Conservation (phyloP, 2,888 invertebrate species). For the Epiblema foenella region DNA sequence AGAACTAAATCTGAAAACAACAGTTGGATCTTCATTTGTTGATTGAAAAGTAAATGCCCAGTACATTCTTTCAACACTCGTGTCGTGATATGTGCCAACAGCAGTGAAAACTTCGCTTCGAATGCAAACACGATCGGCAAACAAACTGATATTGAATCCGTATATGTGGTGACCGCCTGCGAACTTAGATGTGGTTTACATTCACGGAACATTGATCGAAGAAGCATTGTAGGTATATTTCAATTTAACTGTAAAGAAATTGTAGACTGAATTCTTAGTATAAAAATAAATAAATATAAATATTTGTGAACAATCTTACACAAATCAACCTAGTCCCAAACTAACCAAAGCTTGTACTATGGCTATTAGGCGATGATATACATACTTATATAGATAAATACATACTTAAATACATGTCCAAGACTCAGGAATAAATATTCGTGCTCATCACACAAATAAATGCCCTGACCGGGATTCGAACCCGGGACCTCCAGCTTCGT, state of each 20-base stretch:
- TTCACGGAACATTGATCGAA: slow-evolving; percentile 1
- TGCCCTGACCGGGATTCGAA: too few relatives aligned
- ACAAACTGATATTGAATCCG: slow-evolving; percentile 45
- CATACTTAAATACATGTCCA: too few relatives aligned
- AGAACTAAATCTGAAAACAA: neutral
- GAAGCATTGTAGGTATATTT: neutral
- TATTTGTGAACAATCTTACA: too few relatives aligned
- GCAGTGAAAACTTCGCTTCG: slow-evolving; percentile 36
- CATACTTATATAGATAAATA: too few relatives aligned
- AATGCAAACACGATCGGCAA: slow-evolving; percentile 52
- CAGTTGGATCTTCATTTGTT: neutral
- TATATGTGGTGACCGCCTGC: slow-evolving; percentile 18
- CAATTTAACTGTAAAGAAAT: neutral
- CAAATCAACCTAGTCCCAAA: too few relatives aligned
- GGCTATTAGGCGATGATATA: too few relatives aligned
- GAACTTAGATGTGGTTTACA: slow-evolving; percentile 13
- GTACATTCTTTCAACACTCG: slow-evolving; percentile 24
- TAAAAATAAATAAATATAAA: too few relatives aligned
- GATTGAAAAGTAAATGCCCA: neutral
- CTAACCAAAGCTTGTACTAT: too few relatives aligned
- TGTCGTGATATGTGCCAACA: slow-evolving; percentile 14
- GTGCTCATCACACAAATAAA: too few relatives aligned
- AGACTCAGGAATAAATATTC: too few relatives aligned
- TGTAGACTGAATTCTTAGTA: too few relatives aligned
- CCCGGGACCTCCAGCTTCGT: too few relatives aligned